Conservation (phyloP, 1,140 invertebrate species). For the Oedothorax gibbosus region DNA sequence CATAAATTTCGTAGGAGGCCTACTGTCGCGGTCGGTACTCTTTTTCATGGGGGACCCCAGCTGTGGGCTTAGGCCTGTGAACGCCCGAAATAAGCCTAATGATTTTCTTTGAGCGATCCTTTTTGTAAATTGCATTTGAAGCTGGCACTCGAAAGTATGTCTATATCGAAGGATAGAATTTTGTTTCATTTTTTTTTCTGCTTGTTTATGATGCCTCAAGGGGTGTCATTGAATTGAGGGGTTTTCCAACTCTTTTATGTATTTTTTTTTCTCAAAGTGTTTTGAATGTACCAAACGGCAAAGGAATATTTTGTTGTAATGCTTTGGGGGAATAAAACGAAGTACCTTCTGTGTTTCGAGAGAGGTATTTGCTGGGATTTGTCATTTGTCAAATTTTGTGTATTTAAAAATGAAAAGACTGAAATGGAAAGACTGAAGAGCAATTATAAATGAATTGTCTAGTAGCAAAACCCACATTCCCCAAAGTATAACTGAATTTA, state of each 20-base stretch:
- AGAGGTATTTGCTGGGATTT: no score
- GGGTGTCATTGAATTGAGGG: constrained; percentile 43
- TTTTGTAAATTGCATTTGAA: constrained; percentile 56
- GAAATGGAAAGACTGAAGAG: no score
- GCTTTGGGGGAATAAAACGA: no score
- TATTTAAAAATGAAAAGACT: no score
- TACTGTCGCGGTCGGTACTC: constrained; percentile 29
- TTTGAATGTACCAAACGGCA: no score
- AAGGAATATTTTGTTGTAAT: no score
- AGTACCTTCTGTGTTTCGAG: no score
- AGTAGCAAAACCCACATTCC: no score
- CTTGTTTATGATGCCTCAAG: constrained; percentile 44
- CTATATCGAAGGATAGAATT: constrained; percentile 16
- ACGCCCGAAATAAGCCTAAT: constrained; percentile 60
- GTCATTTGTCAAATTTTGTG: no score
- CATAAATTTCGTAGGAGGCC: constrained; percentile 45
- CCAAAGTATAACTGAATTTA: no score
- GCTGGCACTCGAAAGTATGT: constrained; percentile 29
- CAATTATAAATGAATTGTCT: no score
- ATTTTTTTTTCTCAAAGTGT: no score
- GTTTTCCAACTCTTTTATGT: neutral
- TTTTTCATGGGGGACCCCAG: constrained; percentile 48
- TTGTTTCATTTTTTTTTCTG: constrained; percentile 35
- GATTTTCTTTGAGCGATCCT: constrained; percentile 38
- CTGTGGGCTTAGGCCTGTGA: constrained; percentile 41